These are phyloP conservation scores for Cichlasoma orientale DNA, from an alignment of 2,797 vertebrate genomes.

Conservation along the genomic window DNA sequence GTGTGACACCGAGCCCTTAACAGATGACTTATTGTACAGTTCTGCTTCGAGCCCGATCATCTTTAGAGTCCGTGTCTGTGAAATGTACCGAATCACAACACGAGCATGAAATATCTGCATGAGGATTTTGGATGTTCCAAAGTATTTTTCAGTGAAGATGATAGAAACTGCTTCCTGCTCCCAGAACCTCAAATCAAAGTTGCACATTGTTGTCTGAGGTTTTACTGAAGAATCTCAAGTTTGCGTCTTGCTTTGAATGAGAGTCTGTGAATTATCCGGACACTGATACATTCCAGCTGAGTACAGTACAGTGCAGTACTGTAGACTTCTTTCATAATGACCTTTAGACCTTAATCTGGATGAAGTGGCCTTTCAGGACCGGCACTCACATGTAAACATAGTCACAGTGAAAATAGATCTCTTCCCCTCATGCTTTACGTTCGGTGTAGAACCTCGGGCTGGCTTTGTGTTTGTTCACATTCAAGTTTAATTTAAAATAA, in stretches of 20 bases:
- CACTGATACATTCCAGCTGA: slow-evolving; percentile 42
- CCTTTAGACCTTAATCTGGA: slow-evolving; percentile 54
- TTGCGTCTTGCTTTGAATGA: slow-evolving; percentile 24
- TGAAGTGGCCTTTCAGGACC: slow-evolving; percentile 59
- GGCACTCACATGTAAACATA: slow-evolving; percentile 29
- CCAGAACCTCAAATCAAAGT: neutral
- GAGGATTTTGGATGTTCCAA: neutral
- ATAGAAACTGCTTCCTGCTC: neutral
- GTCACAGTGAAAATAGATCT: slow-evolving; percentile 24
- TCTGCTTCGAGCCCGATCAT: neutral
- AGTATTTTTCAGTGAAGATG: neutral
- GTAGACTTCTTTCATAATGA: slow-evolving; percentile 54
- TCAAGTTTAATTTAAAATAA: neutral
- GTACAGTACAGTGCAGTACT: slow-evolving; percentile 50
- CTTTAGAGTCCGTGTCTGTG: neutral
- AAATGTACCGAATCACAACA: neutral
- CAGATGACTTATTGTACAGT: neutral
- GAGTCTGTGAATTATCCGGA: slow-evolving; percentile 32
- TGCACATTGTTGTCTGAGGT: neutral
- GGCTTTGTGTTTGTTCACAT: neutral
- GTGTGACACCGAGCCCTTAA: neutral
- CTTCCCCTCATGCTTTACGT: neutral
- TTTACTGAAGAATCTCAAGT: slow-evolving; percentile 10
- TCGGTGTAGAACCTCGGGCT: neutral
- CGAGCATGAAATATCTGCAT: neutral